Conservation (phyloP, 1,140 invertebrate species). For the Drosophila punjabiensis region DNA sequence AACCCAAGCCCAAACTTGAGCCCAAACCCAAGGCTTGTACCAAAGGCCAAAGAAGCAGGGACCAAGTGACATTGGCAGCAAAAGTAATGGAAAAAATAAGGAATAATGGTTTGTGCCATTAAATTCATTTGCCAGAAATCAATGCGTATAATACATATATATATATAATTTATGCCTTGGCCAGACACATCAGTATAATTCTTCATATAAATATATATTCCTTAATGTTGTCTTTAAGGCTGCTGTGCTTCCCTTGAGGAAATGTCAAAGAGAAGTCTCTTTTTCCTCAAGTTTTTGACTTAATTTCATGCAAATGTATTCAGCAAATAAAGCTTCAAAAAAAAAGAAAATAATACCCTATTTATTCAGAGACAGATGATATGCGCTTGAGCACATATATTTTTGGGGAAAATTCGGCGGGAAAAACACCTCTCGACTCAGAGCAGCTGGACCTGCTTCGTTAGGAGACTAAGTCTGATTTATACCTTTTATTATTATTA, state of each 20-base stretch:
- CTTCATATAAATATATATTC: too few relatives aligned
- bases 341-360: not conserved
- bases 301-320: constrained; percentile 7
- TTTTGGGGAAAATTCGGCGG: not conserved
- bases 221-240: not conserved
- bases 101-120: constrained; percentile 1
- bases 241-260: not conserved
- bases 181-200: not conserved
- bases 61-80: constrained; percentile 58
- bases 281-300: not conserved
- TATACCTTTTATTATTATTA: constrained; percentile 63
- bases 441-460: constrained; percentile 10
- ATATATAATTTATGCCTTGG: not conserved
- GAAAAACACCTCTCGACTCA: not conserved
- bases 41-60: constrained; percentile 10
- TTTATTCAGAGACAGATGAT: not conserved
- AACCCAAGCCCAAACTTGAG: constrained; percentile 13
- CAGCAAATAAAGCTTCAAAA: not conserved
- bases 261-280: not conserved
- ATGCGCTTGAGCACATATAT: not conserved
- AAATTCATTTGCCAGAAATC: not conserved
- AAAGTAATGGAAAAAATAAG: not conserved
- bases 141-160: too few relatives aligned
- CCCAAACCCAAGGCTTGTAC: constrained; percentile 15
- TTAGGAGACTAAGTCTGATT: constrained; percentile 62